Conservation (phyloP, 2,797 vertebrate genomes). For the Parauchenoglanis ngamensis region DNA sequence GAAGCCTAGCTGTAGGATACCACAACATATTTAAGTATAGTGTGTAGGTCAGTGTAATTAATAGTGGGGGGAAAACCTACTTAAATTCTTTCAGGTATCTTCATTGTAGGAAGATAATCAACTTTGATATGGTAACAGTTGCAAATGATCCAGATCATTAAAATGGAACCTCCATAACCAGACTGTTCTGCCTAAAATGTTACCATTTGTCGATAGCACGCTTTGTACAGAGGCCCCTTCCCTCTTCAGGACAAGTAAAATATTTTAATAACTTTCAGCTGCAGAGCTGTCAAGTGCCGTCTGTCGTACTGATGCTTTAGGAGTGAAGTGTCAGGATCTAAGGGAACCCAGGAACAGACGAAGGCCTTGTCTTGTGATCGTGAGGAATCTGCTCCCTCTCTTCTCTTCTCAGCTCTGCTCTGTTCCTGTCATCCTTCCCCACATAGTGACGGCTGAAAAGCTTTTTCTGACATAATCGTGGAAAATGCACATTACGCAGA, state of each 20-base stretch:
- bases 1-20: not conserved
- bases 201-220: not conserved
- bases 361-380: not conserved
- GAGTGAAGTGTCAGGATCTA: not conserved
- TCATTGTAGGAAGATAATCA: not conserved
- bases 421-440: not conserved
- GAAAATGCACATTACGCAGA: slow-evolving; percentile 4
- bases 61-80: too few relatives aligned
- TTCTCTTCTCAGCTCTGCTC: not conserved
- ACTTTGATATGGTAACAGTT: not conserved
- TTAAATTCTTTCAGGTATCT: too few relatives aligned
- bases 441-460: not conserved
- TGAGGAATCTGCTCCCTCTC: slow-evolving; percentile 12
- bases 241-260: not conserved
- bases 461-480: not conserved
- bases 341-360: not conserved
- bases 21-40: not conserved
- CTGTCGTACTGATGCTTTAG: not conserved
- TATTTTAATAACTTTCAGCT: not conserved
- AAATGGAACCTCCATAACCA: too few relatives aligned
- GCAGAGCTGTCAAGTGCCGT: not conserved
- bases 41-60: not conserved
- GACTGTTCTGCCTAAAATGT: not conserved
- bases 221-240: not conserved
- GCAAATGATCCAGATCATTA: not conserved